Conservation (phyloP, 2,113 vertebrate species). For the Macquaria australasica region DNA sequence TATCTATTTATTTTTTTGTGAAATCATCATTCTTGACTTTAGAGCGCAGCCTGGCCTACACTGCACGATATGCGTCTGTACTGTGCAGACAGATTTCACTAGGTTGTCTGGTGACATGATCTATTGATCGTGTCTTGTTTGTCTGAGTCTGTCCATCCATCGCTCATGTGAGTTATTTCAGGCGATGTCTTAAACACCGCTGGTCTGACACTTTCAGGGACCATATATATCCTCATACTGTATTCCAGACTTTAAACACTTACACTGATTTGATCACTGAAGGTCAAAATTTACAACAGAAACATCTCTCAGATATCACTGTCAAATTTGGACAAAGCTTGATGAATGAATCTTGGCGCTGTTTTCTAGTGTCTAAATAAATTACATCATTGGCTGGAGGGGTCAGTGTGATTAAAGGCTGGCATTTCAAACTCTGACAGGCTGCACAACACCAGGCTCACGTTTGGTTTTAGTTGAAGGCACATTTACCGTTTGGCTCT, state of each 20-base stretch:
- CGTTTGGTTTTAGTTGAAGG: not conserved
- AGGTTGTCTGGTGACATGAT: constrained; percentile 28
- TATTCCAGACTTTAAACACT: constrained; percentile 6
- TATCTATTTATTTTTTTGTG: not conserved
- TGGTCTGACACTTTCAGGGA: not conserved
- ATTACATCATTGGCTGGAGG: constrained; percentile 18
- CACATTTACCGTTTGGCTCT: not conserved
- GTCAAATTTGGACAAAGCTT: constrained; percentile 25
- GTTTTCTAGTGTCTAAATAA: constrained; percentile 40
- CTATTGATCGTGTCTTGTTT: constrained; percentile 42
- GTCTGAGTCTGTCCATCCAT: constrained; percentile 17
- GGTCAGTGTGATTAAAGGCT: constrained; percentile 36
- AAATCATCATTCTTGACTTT: constrained; percentile 6
- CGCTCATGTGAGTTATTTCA: constrained; percentile 12
- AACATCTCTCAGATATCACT: constrained; percentile 31
- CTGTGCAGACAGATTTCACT: constrained; percentile 18
- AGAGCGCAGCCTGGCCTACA: not conserved
- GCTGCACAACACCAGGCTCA: not conserved
- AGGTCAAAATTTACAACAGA: constrained; percentile 18
- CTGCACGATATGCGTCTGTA: not conserved
- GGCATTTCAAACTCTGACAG: constrained; percentile 21
- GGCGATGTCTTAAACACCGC: constrained; percentile 3
- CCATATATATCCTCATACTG: constrained; percentile 2
- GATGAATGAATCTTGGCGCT: constrained; percentile 32
- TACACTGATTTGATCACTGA: constrained; percentile 10